Base-by-base conservation (phyloP, 2,888 invertebrate genomes). In the Drosophila nr. fundita region DNA sequence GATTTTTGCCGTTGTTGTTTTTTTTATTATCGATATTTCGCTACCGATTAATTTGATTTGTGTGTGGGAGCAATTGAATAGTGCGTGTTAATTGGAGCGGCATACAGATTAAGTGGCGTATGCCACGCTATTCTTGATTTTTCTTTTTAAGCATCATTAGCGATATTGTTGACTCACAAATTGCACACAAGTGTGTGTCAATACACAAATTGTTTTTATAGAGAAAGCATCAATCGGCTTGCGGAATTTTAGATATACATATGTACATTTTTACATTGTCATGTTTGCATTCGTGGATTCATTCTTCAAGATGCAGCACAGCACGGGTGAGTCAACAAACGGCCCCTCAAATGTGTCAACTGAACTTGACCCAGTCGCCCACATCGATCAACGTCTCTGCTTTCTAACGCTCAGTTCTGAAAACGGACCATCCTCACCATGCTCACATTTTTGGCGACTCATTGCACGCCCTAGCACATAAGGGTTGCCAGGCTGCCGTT, bases 351-450 rank as follows among this genome's bases (percentile, higher is more conserved):
- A 73, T 74, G 74, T 77, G 81, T 81, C 81, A 80, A 58, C 69
- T 74, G 87, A 89, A 90, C 87, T 87, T 87, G 87, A 87, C 90
- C 87, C 90, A 87, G 79, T 67, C 74, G 75, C 80, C 80, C 82
- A 73, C 88, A 71, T 82, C 70, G 53, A 73, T 70, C 80, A 71
- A 62, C 27, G 80, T 52, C 34, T 59, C 15, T 45, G 70, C 57
- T 32, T 76, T 61, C 27, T 52, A 59, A 50, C 40, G 57, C 76
- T 60, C 45, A 58, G 48, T 58, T 49, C 42, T 45, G 21, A 42
- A 75, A 45, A 36, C 34, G 36, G 30, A 42, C 38, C 42, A 58
- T 29, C 42, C 3, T 8, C 30, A 59, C 38, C 40, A 61, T 24
- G 53, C 6, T 13, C 27, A 60, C 34, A 59, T 42, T 63, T 18